Base-by-base conservation (phyloP, 1,140 invertebrate genomes). In the Papilio helenus region DNA sequence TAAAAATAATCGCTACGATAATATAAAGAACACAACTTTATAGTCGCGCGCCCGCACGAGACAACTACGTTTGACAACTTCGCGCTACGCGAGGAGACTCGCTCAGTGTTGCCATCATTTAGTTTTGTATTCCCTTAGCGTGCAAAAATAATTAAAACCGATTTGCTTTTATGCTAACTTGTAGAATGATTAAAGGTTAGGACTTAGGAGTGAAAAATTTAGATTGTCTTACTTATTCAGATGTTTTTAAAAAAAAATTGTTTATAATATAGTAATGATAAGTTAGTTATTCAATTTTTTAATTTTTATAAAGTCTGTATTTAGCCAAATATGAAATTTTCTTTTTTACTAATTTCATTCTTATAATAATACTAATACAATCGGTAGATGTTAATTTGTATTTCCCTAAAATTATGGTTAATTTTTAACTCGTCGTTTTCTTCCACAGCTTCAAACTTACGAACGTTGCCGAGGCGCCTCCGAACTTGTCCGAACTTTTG, bases 381-480 rank as follows among this genome's bases (percentile, higher is more conserved):
- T 12, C 20, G 23, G 10, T 72, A 5, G 9, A 39, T n/a, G 39
- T 42, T n/a, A n/a, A 46, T 76, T 55, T 42, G 68, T 71, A 44
- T 29, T 68, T 76, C 9, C 78, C 79, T 44, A 10, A 16, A 46
- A 73, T 49, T 42, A 34, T 5, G 76, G 51, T 46, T 80, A 76
- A 34, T 76, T 76, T n/a, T 4, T 76, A 29, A 61, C 76, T 86
- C 81, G 86, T 78, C 82, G 89, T 85, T 87, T 81, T 76, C 26
- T 20, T 79, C 71, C 77, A 82, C 91, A 93, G 90, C 89, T 88
- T 93, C 91, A 85, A 84, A 79, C 82, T 55, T 80, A 68, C 86
- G 87, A 87, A 20, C 68, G 79, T 39, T 16, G 55, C 86, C 92
- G 92, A 91, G 79, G 34, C 44, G 9, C 9, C 49, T 18, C 86